Evolutionary conservation across 2,888 invertebrate genomes (phyloP).

Genomic region (Pollenia griseotomentosa): DNA sequence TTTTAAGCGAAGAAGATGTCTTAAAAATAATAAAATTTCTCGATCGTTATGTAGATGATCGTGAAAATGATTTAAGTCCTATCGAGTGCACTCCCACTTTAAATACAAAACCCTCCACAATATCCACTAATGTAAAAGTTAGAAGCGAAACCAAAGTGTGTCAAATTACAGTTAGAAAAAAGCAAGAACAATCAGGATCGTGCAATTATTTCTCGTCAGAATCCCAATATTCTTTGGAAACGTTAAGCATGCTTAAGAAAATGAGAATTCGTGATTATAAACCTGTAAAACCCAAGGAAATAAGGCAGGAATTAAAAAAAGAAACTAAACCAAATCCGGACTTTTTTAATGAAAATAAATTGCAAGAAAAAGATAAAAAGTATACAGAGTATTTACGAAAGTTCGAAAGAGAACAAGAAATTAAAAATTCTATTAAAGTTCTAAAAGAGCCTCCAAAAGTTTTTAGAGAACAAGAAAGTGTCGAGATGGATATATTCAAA

Average conservation of each 20-base stretch:
- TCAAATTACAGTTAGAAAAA: constrained; percentile 47
- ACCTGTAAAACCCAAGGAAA: constrained; percentile 43
- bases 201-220: not conserved
- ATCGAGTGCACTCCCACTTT: not conserved
- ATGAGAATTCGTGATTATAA: constrained; percentile 71
- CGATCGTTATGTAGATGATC: constrained; percentile 39
- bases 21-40: constrained; percentile 23
- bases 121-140: constrained; percentile 6
- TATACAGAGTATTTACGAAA: constrained; percentile 46
- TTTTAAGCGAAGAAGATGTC: not conserved
- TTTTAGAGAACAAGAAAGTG: constrained; percentile 1
- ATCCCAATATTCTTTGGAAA: constrained; percentile 58
- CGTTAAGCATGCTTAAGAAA: constrained; percentile 71
- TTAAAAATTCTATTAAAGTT: not conserved
- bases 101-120: not conserved
- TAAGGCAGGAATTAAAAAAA: not conserved
- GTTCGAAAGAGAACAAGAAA: constrained; percentile 24
- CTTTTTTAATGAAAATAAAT: not conserved
- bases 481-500: not conserved
- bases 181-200: not conserved
- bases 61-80: not conserved
- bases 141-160: constrained; percentile 62
- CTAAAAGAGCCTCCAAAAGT: not conserved
- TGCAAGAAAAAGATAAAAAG: constrained; percentile 10
- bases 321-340: constrained; percentile 18